Conservation (phyloP, 2,888 invertebrate genomes). For the Cheilosia urbana region DNA sequence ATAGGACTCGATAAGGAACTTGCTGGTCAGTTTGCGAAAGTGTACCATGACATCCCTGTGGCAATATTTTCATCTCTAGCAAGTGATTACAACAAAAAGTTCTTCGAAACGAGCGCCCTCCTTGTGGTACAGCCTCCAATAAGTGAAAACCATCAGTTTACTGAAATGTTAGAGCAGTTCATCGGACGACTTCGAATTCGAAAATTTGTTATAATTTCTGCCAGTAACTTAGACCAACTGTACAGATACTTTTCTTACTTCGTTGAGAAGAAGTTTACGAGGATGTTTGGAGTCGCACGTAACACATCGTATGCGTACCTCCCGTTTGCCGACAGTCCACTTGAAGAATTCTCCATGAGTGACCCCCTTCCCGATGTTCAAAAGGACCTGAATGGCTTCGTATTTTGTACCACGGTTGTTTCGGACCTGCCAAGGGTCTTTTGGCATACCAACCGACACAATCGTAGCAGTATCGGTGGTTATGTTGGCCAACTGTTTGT, state of each 20-base stretch:
- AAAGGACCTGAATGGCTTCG: slow-evolving; percentile 35
- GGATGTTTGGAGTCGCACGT: slow-evolving; percentile 29
- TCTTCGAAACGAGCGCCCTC: background rate
- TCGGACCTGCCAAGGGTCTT: slow-evolving; percentile 15
- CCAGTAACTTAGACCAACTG: background rate
- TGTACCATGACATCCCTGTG: slow-evolving; percentile 7
- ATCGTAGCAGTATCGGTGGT: slow-evolving; percentile 18
- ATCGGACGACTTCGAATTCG: slow-evolving; percentile 19
- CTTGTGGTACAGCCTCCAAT: slow-evolving; percentile 3
- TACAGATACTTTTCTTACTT: slow-evolving; percentile 1
- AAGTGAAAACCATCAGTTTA: background rate
- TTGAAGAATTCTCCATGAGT: background rate
- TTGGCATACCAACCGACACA: background rate
- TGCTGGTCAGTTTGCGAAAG: slow-evolving; percentile 20
- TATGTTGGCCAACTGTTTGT: slow-evolving; percentile 14
- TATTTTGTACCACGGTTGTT: slow-evolving; percentile 22
- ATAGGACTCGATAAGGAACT: background rate
- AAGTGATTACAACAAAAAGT: background rate
- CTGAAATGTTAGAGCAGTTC: background rate
- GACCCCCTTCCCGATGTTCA: slow-evolving; percentile 15
- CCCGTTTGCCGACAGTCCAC: slow-evolving; percentile 20
- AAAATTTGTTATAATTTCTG: slow-evolving; percentile 28
- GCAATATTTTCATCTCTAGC: background rate
- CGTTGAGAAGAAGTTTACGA: slow-evolving; percentile 15
- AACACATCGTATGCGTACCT: slow-evolving; percentile 4